Base-by-base conservation (phyloP, 2,113 vertebrate genomes). In the Triplophysa rosa region DNA sequence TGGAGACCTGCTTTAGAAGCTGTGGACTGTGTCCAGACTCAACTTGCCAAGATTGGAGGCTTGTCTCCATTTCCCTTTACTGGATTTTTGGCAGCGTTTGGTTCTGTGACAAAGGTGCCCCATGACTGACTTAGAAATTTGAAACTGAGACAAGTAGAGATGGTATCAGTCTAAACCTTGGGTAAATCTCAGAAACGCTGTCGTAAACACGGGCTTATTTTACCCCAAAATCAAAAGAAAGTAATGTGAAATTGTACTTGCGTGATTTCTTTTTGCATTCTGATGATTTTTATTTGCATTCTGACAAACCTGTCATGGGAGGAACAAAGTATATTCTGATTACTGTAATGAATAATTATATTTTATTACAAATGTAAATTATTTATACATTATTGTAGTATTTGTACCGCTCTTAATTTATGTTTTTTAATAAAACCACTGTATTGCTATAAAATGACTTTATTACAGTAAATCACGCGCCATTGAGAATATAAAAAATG, bases 1-100 rank as follows among this genome's bases (percentile, higher is more conserved):
- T n/a, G 68, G 64, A 83, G 80, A 79, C 74, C 82, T 52, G 70
- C 61, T 59, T 24, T 67, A 47, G n/a, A 54, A 23, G 65, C 52
- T 40, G 49, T 69, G 45, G 77, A 72, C 59, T 58, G 29, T 56
- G 77, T 79, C 66, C 59, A 69, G 70, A 79, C 64, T 67, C 14
- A 49, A 56, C 26, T 72, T 69, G 81, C 70, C 70, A 70, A 64
- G 70, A 70, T 26, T 65, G 78, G 70, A 71, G 69, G 33, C 23
- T 37, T 19, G 47, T 66, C 19, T 2, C 62, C 67, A n/a, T 72
- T 75, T 68, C 64, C 33, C 37, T 59, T 71, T 58, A 19, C 49
- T 71, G n/a, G 29, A 7, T 58, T 73, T 61, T 73, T 73, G 70
- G 33, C 70, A 59, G 19, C 33, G 7, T 54, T 68, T 75, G 56